Evolutionary conservation across 2,888 invertebrate genomes (phyloP), one percentile per base, ranked within the genome.

Genomic region (Megaustenia siamemsis): DNA sequence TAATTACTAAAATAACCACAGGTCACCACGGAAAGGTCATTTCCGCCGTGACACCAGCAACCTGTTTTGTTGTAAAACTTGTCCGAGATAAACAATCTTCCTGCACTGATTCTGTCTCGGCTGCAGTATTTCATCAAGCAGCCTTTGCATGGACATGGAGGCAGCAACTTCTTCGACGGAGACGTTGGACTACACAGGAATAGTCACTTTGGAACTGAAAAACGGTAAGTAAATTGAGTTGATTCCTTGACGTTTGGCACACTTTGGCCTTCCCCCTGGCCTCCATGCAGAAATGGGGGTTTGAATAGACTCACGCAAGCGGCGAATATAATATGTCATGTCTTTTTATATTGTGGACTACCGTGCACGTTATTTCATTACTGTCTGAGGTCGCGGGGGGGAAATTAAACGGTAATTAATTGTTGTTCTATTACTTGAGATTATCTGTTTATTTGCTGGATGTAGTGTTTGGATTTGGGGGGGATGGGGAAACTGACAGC

Each of bases 191-290:
- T 89, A 87, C 43, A 78, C 89, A 43, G 86, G 85, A 28, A 90
- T 88, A 40, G 89, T 91, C 69, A 90, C 90, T 21, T 87, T 88
- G 82, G 91, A 90, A 84, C 89, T 91, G 28, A 89, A 87, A 80
- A 87, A 91, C 63, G 89, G 91, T 91, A 87, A 90, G 87, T 84
- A 40, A 66, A 45, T 2, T 73, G 73, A 6, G 3, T 32, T 15
- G 12, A 1, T 15, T 49, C 15, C 2, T 15, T 12, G 32, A 21
- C 53, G 28, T 49, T 32, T 49, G 49, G 0, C 69, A 24, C 24
- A 40, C 21, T 69, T 69, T 40, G 38, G 40, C 28, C 63, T 63
- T 63, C 60, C n/a, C 56, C 69, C 53, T 80, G 80, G 69, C 80
- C 69, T 80, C 53, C 15, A 38, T 32, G 21, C n/a, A 24, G 69